Evolutionary conservation across 2,888 invertebrate species (phyloP), one percentile per base, ranked within the genome.

Genomic region (Molorchus minor): DNA sequence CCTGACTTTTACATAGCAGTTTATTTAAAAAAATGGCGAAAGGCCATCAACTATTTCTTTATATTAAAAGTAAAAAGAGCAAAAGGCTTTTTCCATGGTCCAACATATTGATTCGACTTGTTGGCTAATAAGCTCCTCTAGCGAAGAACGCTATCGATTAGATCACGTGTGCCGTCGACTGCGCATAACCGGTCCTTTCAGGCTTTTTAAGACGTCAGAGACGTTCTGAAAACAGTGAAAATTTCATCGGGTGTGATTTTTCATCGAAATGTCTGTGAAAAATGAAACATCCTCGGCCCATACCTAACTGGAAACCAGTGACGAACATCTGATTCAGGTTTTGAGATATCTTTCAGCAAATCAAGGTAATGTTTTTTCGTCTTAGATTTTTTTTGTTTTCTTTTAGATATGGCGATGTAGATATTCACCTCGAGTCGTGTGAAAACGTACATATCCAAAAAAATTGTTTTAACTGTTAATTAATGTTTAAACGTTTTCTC

Each of bases 21-120:
- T n/a, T n/a, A n/a, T n/a, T n/a, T n/a, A n/a, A n/a, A n/a, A n/a
- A n/a, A n/a, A n/a, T n/a, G n/a, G n/a, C n/a, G n/a, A n/a, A n/a
- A n/a, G n/a, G n/a, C n/a, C n/a, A n/a, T n/a, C n/a, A n/a, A n/a
- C n/a, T n/a, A n/a, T n/a, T n/a, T n/a, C n/a, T n/a, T n/a, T n/a
- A n/a, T n/a, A n/a, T 20, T 25, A 20, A 20, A 40, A 20, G 19
- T 30, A 33, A 29, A 16, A 19, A 35, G 43, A 38, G 36, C 35
- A 21, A 41, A 49, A 51, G 41, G 15, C 20, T 43, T 52, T 43
- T 57, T 51, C 15, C 47, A 59, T 57, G 56, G 54, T 61, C 60
- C 63, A 67, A 67, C 64, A 65, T 71, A 71, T 71, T 68, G 71
- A 71, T 71, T 69, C 63, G 58, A 40, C 61, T 53, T 61, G 61